A percentile compares a stretch with the other conserved stretches of the same genome.
Evolutionary conservation across 2,797 vertebrate genomes (phyloP).

Genomic region (Onychomys arenicola): DNA sequence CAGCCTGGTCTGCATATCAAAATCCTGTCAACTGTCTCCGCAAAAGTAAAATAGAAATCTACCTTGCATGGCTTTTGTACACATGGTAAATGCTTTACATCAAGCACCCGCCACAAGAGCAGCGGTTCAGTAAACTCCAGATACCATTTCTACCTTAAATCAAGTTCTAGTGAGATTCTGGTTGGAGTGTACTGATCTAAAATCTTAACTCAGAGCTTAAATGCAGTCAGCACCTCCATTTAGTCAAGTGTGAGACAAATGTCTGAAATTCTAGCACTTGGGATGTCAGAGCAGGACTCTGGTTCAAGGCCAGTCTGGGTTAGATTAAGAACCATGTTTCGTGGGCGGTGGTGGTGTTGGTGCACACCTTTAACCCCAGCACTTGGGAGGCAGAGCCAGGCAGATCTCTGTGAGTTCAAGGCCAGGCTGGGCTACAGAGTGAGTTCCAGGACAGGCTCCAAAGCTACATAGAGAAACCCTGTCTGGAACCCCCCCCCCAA

Average conservation of each 20-base stretch:
- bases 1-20: background rate
- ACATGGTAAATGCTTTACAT: background rate
- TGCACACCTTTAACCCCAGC: too few relatives aligned
- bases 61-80: background rate
- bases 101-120: background rate
- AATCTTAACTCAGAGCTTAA: slow-evolving; percentile 34
- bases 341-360: too few relatives aligned
- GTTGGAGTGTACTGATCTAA: background rate
- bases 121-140: background rate
- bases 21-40: background rate
- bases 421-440: too few relatives aligned
- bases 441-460: too few relatives aligned
- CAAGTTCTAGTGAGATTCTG: background rate
- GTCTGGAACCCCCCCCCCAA: too few relatives aligned
- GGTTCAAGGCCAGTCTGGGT: background rate
- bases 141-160: background rate
- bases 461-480: too few relatives aligned
- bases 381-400: too few relatives aligned
- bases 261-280: background rate
- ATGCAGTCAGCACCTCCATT: background rate
- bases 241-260: background rate
- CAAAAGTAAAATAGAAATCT: background rate
- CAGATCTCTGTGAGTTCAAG: too few relatives aligned
- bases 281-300: background rate
- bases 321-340: background rate